Evolutionary conservation across 2,113 vertebrate species (phyloP).

Genomic region (Podocnemis expansa): DNA sequence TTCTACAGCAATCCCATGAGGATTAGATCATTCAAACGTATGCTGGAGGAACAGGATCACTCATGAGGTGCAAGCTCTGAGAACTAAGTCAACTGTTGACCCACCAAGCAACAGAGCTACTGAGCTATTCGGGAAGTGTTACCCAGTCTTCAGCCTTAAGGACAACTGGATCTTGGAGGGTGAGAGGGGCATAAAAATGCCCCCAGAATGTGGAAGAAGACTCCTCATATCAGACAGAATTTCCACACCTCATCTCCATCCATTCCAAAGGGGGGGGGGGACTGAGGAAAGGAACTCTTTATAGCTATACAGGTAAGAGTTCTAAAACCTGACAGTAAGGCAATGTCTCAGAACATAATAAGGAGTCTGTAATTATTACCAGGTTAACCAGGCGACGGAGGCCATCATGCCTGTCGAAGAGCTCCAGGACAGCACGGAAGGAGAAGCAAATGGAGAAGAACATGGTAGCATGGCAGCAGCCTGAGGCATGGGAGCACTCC

Average conservation of each 20-base stretch:
- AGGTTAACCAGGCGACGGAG: slow-evolving; percentile 96
- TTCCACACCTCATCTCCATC: background rate
- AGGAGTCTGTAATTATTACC: slow-evolving; percentile 72
- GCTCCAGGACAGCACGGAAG: slow-evolving; percentile 95
- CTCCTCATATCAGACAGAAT: background rate
- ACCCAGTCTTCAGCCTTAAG: background rate
- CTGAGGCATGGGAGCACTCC: slow-evolving; percentile 98
- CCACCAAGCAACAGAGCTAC: background rate
- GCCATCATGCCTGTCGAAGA: slow-evolving; percentile 97
- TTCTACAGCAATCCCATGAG: background rate
- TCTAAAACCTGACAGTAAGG: background rate
- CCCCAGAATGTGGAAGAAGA: background rate
- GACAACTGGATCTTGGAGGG: background rate
- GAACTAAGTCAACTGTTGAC: background rate
- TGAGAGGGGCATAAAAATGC: background rate
- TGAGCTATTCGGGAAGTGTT: background rate
- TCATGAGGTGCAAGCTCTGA: background rate
- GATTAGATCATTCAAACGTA: rapidly evolving
- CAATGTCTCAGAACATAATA: background rate
- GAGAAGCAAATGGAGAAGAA: slow-evolving; percentile 99
- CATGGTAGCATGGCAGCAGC: slow-evolving; percentile 99
- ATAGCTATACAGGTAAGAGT: background rate
- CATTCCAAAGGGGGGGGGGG: background rate
- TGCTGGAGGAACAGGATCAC: background rate
- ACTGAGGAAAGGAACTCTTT: background rate